Evolutionary conservation across 1,140 invertebrate genomes (phyloP), one percentile per base, ranked within the genome.

Genomic region (Mizuhopecten yessoensis): DNA sequence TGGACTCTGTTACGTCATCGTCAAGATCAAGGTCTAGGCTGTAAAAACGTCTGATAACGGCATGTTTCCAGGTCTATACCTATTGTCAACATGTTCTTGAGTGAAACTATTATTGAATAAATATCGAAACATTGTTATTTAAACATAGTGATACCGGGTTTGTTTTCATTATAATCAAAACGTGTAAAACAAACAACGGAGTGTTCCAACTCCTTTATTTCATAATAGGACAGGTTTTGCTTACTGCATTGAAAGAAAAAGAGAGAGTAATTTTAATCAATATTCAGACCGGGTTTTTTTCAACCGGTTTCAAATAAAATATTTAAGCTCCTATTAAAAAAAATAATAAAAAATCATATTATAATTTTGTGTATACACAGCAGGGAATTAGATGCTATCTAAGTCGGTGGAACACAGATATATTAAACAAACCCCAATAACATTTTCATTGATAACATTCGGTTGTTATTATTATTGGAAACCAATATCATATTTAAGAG

Each of bases 71-170:
- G 57, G 17, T 29, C 0, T 29, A 75, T 5, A 75, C 57, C 57
- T 75, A 75, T 75, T 75, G 57, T 75, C n/a, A 75, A 75, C 57
- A 29, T 9, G 57, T 75, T 75, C 23, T 75, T n/a, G 57, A 75
- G 57, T 75, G 57, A 75, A 75, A 75, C 57, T 75, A 75, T 75
- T 17, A 75, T 29, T 29, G 57, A 75, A 75, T 75, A 75, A 75
- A 75, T 75, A 75, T 75, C n/a, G 20, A 75, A 29, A 17, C 29
- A 75, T 75, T 75, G 29, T 75, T 75, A 17, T 75, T 75, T 75
- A 75, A 75, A 75, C 57, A 75, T 29, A n/a, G 57, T 75, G 15
- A 75, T 29, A n/a, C 36, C 57, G 1, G 57, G 23, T 29, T n/a
- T 75, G 57, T 75, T 75, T 75, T 23, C 29, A 17, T 75, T 9